Percentiles rank a stretch among this genome's conserved stretches.
Conservation (phyloP, 1,140 invertebrate genomes). For the Drosophila micromelanica region DNA sequence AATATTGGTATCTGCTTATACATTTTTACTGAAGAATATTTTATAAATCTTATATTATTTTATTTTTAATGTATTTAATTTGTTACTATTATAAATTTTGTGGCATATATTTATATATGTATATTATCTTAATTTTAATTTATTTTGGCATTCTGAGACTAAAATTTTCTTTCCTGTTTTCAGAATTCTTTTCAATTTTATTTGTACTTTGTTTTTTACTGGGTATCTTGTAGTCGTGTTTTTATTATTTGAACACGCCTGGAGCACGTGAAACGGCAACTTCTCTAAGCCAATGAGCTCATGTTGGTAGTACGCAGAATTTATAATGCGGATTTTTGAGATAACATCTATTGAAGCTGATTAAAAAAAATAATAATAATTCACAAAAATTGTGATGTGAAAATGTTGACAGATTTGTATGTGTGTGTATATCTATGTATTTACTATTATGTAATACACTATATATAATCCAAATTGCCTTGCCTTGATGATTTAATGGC, state of each 20-base stretch:
- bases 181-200: too few relatives aligned
- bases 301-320: background rate
- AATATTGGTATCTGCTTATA: too few relatives aligned
- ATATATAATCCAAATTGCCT: slow-evolving; percentile 6
- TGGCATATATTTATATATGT: too few relatives aligned
- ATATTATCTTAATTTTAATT: too few relatives aligned
- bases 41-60: too few relatives aligned
- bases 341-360: slow-evolving; percentile 3
- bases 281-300: slow-evolving; percentile 14
- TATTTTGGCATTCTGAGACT: too few relatives aligned
- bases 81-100: too few relatives aligned
- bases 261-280: background rate
- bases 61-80: too few relatives aligned
- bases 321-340: background rate
- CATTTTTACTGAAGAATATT: too few relatives aligned
- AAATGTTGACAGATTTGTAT: too few relatives aligned
- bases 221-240: background rate
- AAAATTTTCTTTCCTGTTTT: too few relatives aligned
- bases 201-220: background rate
- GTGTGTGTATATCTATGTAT: background rate
- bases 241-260: background rate
- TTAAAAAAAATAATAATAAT: background rate
- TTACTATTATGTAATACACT: background rate
- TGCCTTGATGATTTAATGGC: slow-evolving; percentile 14
- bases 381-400: background rate